These are phyloP conservation scores for Pyrgus malvae DNA, from an alignment of 2,888 invertebrate species.

Conservation along the genomic window DNA sequence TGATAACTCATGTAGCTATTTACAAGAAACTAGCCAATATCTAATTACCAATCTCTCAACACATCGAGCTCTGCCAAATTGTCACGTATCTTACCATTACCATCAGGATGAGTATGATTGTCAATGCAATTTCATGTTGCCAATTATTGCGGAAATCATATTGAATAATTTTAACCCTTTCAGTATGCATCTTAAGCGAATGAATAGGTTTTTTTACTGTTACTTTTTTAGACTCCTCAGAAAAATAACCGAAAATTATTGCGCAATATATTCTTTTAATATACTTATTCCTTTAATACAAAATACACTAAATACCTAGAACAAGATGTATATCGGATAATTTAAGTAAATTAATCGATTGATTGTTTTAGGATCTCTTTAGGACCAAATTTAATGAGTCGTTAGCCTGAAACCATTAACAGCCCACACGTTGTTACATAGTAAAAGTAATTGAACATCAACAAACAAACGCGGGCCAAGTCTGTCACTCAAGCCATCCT, in stretches of 20 bases:
- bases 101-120: conserved; percentile 9
- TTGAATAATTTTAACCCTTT: background rate
- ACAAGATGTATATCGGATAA: too few relatives aligned
- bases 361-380: too few relatives aligned
- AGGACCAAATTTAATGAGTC: too few relatives aligned
- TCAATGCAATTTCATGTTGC: conserved; percentile 7
- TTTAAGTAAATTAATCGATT: too few relatives aligned
- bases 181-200: background rate
- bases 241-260: too few relatives aligned
- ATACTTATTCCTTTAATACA: too few relatives aligned
- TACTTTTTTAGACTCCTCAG: too few relatives aligned
- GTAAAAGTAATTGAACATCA: conserved; percentile 14
- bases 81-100: conserved; percentile 3
- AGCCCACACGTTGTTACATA: conserved; percentile 9
- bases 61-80: conserved; percentile 19
- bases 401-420: background rate
- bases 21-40: conserved; percentile 18
- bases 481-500: background rate
- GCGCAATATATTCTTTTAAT: too few relatives aligned
- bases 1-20: background rate
- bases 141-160: background rate
- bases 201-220: background rate
- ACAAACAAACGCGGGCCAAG: conserved; percentile 18
- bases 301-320: too few relatives aligned
- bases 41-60: conserved; percentile 24